Evolutionary conservation across 1,140 invertebrate species (phyloP).

Genomic region (Belonocnema kinseyi): DNA sequence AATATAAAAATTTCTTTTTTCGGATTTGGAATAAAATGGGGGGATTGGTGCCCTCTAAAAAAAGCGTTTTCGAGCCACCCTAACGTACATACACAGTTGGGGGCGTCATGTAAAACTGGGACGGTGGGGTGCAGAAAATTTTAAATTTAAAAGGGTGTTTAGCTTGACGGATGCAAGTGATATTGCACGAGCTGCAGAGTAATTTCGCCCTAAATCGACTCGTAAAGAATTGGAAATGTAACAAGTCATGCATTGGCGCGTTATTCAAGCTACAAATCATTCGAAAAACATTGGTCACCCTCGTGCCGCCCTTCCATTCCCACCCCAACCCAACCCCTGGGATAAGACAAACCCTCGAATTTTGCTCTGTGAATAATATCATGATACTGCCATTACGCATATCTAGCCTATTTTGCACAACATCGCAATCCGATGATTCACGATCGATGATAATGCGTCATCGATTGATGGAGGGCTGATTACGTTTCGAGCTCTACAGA

Average conservation of each 20-base stretch:
- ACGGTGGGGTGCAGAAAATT: background rate
- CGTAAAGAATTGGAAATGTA: conserved; percentile 33
- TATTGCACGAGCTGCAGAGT: conserved; percentile 22
- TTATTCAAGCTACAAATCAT: conserved; percentile 41
- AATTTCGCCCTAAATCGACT: conserved; percentile 30
- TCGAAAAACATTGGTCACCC: conserved; percentile 44
- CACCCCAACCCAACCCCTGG: conserved; percentile 20
- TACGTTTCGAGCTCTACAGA: background rate
- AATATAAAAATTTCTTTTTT: too few species aligned
- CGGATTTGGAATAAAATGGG: too few species aligned
- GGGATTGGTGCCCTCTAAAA: too few species aligned
- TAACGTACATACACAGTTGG: too few species aligned
- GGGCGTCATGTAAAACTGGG: too few species aligned
- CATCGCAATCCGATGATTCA: conserved; percentile 17
- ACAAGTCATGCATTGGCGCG: conserved; percentile 20
- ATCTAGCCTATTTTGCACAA: conserved; percentile 24
- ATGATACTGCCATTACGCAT: conserved; percentile 33
- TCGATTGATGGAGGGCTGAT: conserved; percentile 1
- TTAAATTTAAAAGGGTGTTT: conserved; percentile 1
- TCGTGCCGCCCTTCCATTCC: conserved; percentile 36
- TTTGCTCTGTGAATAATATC: conserved; percentile 40
- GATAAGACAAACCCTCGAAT: conserved; percentile 45
- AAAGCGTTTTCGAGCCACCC: too few species aligned
- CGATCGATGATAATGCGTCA: background rate
- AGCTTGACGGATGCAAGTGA: background rate